Evolutionary conservation across 1,140 invertebrate species (phyloP).

Genomic region (Bombus huntii): DNA sequence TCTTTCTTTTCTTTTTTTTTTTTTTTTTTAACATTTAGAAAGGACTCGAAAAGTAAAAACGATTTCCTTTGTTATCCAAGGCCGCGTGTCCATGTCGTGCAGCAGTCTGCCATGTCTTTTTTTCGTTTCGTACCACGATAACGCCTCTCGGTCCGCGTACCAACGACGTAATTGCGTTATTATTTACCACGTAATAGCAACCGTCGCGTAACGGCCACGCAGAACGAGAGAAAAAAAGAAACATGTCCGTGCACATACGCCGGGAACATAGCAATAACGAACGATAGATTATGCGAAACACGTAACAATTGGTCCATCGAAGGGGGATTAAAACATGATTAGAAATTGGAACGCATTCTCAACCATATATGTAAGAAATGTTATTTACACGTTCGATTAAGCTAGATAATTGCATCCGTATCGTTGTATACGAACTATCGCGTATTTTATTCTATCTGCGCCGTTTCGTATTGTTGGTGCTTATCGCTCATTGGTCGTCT

Average conservation of each 20-base stretch:
- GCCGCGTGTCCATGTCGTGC: background rate
- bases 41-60: constrained; percentile 22
- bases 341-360: constrained; percentile 26
- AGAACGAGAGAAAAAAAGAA: constrained; percentile 12
- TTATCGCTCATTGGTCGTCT: background rate
- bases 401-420: background rate
- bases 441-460: background rate
- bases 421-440: background rate
- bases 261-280: constrained; percentile 9
- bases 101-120: background rate
- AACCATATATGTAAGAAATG: background rate
- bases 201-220: background rate
- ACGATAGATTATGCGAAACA: background rate
- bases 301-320: background rate
- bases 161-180: constrained; percentile 55
- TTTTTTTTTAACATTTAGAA: constrained; percentile 5
- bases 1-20: too few relatives aligned
- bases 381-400: background rate
- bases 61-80: constrained; percentile 58
- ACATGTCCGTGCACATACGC: background rate
- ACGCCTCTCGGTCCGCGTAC: constrained; percentile 8
- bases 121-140: constrained; percentile 38
- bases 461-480: background rate
- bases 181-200: constrained; percentile 61
- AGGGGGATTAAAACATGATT: constrained; percentile 7